Base-by-base conservation (phyloP, 2,888 invertebrate species). In the Melieria picta region DNA sequence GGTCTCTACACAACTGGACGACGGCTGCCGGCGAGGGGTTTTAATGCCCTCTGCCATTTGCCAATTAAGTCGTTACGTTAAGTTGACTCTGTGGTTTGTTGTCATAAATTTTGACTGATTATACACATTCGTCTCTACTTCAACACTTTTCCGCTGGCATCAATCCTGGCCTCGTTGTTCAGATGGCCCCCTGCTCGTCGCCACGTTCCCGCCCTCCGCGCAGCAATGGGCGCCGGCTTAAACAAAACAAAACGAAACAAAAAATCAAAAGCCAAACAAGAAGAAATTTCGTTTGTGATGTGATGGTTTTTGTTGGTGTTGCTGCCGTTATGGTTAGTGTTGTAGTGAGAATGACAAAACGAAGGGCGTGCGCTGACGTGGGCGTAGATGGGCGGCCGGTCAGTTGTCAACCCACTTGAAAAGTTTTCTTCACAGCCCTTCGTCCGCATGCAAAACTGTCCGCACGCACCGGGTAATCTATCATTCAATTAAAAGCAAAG, bases 41-140 rank as follows among this genome's bases (percentile, higher is more conserved):
- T 61, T 61, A 45, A n/a, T 61, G 11, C 45, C 16, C 47, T 57
- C 56, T 46, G 55, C 47, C 67, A 16, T 30, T 61, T 61, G 61
- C 61, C 86, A 85, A 85, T 85, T 84, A 84, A 82, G 80, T 80
- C 66, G 62, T 63, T 70, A 61, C 79, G 78, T 81, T 82, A 83
- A 84, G 83, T 82, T 80, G 82, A 81, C 80, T 82, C 82, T 82
- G 80, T 80, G 81, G 81, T 85, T 82, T 81, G 81, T 82, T 85
- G 85, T 85, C 85, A 86, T 82, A 85, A 83, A 84, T 82, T 84
- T 82, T 84, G 83, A 84, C 83, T 84, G 84, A 84, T 84, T 84
- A 81, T 81, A 79, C 79, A 80, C 78, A 84, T 83, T 79, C 80
- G 81, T 84, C 81, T 82, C 60, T 43, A 50, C 65, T 64, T 71